Base-by-base conservation (phyloP, 2,113 vertebrate species). In the Megalops atlanticus region DNA sequence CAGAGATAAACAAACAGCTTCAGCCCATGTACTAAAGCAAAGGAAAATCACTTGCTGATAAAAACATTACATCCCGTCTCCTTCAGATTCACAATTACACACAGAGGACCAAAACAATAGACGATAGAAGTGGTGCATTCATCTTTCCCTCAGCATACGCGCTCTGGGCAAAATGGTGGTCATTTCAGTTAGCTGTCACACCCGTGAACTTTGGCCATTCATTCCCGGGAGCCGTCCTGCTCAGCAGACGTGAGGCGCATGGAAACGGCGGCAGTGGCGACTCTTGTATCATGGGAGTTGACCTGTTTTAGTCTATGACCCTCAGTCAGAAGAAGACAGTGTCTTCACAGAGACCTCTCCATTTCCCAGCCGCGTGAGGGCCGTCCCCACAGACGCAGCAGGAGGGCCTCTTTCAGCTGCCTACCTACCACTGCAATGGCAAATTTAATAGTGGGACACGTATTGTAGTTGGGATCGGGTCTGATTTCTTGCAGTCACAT, bases 301-400 rank as follows among this genome's bases (percentile, higher is more conserved):
- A 74, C 72, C 39, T 41, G 72, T n/a, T 41, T 74, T 41, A 41
- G 7, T 43, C 72, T 74, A 38, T 74, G 72, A 74, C 21, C 72
- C 38, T 8, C 4, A 14, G 72, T 15, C 38, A 35, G 38, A 41
- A 24, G 16, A 10, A 1, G 38, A 14, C 18, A 21, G 16, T 24
- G 21, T 43, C 39, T 5, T 74, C 5, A 12, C 72, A 24, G 36
- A 43, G 4, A 27, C 11, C 40, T 43, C n/a, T 35, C 72, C 38
- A 31, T 10, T 64, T 64, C 54, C n/a, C 31, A 21, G 24, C n/a
- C n/a, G n/a, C n/a, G n/a, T n/a, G n/a, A n/a, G n/a, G n/a, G n/a
- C n/a, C n/a, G n/a, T n/a, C n/a, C n/a, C n/a, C n/a, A n/a, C n/a
- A n/a, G n/a, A n/a, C n/a, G n/a, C n/a, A n/a, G n/a, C n/a, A n/a